Percentiles rank a stretch among this genome's conserved stretches.
phyloP scores from a whole-genome alignment of 2,113 vertebrate genomes.

The Scomber japonicus region DNA sequence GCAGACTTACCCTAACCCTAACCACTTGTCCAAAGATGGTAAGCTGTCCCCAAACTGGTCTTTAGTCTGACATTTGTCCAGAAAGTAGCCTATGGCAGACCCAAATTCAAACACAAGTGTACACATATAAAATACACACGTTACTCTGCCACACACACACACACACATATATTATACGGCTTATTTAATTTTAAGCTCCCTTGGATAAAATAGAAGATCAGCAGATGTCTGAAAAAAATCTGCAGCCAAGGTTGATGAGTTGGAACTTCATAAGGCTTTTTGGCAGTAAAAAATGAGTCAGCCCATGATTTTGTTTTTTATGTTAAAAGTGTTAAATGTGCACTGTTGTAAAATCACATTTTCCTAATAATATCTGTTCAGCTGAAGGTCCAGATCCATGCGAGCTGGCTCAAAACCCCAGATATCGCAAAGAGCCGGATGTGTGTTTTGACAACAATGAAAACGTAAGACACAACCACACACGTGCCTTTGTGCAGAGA shows the following conservation, averaged over 20 bases:
- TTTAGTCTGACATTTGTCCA: too few relatives aligned
- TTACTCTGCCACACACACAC: not conserved
- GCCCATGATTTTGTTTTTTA: conserved; percentile 26
- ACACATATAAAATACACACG: not conserved
- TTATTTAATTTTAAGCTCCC: conserved; percentile 11
- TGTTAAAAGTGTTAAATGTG: conserved; percentile 32
- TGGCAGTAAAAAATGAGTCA: conserved; percentile 22
- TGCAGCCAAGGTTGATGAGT: conserved; percentile 7
- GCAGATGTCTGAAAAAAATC: not conserved
- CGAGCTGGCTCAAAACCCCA: conserved; percentile 93
- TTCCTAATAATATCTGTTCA: conserved; percentile 87
- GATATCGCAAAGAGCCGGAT: conserved; percentile 96
- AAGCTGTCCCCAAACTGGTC: too few relatives aligned
- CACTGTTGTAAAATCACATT: conserved; percentile 22
- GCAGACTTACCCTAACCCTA: too few relatives aligned
- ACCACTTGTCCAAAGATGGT: too few relatives aligned
- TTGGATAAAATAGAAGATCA: not conserved
- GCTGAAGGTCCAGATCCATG: conserved; percentile 96
- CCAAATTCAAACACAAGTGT: too few relatives aligned
- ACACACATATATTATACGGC: not conserved
- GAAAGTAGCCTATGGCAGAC: too few relatives aligned
- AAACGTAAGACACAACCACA: conserved; percentile 85
- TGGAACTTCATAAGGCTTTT: not conserved
- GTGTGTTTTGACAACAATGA: conserved; percentile 96
- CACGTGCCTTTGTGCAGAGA: conserved; percentile 2